Conservation (phyloP, 2,797 vertebrate species). For the Potorous gilbertii region DNA sequence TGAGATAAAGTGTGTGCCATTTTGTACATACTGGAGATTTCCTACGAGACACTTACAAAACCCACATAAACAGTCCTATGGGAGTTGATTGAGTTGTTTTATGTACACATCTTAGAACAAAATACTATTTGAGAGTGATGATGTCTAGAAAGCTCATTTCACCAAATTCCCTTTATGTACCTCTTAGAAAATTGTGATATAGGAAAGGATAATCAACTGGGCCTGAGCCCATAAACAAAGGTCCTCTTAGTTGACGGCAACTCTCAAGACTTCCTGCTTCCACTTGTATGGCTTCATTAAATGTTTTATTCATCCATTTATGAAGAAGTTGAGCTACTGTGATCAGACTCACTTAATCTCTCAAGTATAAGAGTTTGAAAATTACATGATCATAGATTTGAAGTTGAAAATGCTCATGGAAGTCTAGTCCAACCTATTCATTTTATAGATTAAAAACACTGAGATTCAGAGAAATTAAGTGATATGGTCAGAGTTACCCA, state of each 20-base stretch:
- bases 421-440: not conserved
- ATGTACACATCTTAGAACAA: not conserved
- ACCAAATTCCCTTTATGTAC: not conserved
- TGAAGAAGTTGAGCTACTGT: not conserved
- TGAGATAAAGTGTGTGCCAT: not conserved
- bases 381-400: not conserved
- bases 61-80: not conserved
- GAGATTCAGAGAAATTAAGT: not conserved
- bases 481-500: not conserved
- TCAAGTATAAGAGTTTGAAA: not conserved
- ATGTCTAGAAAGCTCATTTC: slow-evolving; percentile 24
- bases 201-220: not conserved
- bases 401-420: not conserved
- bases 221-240: not conserved
- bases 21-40: not conserved
- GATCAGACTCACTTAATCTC: not conserved
- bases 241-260: not conserved
- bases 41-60: not conserved
- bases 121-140: slow-evolving; percentile 16
- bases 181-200: not conserved
- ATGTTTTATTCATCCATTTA: not conserved
- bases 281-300: not conserved
- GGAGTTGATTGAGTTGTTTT: not conserved
- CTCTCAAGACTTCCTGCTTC: not conserved
- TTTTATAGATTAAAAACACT: not conserved